Evolutionary conservation across 2,888 invertebrate genomes (phyloP).

Genomic region (Trichogramma dendrolimi): DNA sequence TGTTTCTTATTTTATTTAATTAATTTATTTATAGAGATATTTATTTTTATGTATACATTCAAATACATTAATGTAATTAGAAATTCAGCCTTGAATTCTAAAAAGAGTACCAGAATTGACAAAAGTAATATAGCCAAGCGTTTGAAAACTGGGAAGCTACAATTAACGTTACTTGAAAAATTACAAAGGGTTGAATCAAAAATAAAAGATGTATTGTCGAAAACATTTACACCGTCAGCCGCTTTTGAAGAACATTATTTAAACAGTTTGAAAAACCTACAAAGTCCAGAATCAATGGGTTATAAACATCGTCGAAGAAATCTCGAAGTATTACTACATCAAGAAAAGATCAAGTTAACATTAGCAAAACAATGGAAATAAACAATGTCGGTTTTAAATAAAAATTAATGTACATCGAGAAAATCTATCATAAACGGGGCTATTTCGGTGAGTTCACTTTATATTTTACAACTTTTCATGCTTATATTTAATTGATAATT

Average conservation of each 20-base stretch:
- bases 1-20: too few species aligned
- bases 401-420: constrained; percentile 34
- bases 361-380: constrained; percentile 26
- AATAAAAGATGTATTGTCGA: constrained; percentile 20
- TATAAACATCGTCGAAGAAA: constrained; percentile 18
- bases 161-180: constrained; percentile 29
- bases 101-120: constrained; percentile 16
- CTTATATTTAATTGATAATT: not conserved
- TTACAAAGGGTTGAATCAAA: constrained; percentile 25
- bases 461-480: not conserved
- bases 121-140: not conserved
- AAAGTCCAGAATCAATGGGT: constrained; percentile 2
- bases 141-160: constrained; percentile 8
- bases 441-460: constrained; percentile 32
- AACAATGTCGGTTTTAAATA: constrained; percentile 28
- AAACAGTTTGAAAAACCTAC: constrained; percentile 1
- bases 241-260: constrained; percentile 21
- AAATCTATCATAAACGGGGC: constrained; percentile 37
- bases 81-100: constrained; percentile 2
- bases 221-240: constrained; percentile 10
- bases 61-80: not conserved
- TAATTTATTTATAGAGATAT: too few species aligned
- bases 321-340: constrained; percentile 34
- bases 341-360: constrained; percentile 31
- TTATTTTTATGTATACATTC: too few species aligned